A percentile compares a stretch with the other conserved stretches of the same genome.
Evolutionary conservation across 1,140 invertebrate genomes (phyloP).

Genomic region (Argopecten irradians): DNA sequence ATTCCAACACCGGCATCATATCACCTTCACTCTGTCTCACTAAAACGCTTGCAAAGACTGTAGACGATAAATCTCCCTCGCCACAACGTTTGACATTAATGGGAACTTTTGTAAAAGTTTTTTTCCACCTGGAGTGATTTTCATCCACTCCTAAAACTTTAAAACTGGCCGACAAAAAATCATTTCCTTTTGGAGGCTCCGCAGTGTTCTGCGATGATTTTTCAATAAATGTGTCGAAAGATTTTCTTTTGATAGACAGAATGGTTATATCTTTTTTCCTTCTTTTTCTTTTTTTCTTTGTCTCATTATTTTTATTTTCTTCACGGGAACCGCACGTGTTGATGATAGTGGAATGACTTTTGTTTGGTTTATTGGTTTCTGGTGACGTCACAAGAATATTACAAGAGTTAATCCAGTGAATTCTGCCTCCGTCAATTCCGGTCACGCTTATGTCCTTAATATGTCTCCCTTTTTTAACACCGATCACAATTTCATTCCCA

Average conservation of each 20-base stretch:
- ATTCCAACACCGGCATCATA: neutral
- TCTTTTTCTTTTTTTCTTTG: constrained; percentile 9
- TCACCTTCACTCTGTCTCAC: neutral
- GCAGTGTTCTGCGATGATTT: neutral
- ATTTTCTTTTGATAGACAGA: neutral
- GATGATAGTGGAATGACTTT: constrained; percentile 27
- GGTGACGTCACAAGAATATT: constrained; percentile 33
- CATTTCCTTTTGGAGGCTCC: neutral
- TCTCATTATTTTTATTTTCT: neutral
- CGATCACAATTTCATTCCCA: neutral
- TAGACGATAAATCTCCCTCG: neutral
- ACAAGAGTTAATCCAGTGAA: constrained; percentile 36
- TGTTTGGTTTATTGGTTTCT: neutral
- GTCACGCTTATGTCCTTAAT: neutral
- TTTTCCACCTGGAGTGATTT: neutral
- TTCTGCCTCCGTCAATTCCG: neutral
- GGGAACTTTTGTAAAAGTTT: neutral
- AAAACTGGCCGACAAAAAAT: constrained; percentile 6
- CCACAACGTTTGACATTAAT: neutral
- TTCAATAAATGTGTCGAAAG: neutral
- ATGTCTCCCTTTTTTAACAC: constrained; percentile 15
- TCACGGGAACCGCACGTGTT: neutral
- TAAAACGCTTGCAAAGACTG: neutral
- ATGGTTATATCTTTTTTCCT: neutral
- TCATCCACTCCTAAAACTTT: neutral